Conservation (phyloP, 64 coral and sea anemone species). For the Trachythela sp. region DNA sequence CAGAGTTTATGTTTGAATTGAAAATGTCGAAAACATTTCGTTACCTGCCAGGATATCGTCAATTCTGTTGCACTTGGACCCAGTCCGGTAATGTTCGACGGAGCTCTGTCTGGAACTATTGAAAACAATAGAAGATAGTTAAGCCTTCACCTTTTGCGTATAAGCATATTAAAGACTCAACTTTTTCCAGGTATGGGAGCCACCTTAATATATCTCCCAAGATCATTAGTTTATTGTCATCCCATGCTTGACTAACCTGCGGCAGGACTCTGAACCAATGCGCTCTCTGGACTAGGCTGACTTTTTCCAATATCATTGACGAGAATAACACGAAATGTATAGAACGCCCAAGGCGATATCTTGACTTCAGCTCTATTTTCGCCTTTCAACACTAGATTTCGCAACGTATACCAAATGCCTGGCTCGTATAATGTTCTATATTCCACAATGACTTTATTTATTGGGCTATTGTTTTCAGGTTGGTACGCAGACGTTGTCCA, state of each 20-base stretch:
- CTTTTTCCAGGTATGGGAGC: too few species aligned
- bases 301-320: neutral
- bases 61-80: neutral
- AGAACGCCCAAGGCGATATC: slow-evolving; percentile 11
- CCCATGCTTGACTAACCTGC: neutral
- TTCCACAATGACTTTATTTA: neutral
- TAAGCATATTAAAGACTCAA: too few species aligned
- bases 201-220: too few species aligned
- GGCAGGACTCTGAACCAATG: neutral
- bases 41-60: slow-evolving; percentile 15
- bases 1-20: too few species aligned
- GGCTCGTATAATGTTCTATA: neutral
- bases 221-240: neutral
- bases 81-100: neutral
- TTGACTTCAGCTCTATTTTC: neutral
- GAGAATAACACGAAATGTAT: neutral
- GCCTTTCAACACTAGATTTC: neutral
- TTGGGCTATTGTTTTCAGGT: neutral
- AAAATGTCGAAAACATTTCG: too few species aligned
- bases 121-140: neutral
- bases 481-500: neutral
- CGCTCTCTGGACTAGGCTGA: neutral
- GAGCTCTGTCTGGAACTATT: neutral
- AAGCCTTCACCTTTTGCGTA: neutral
- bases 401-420: neutral